Conservation (phyloP, 92 coral and sea anemone genomes). For the Palythoa grandiflora region DNA sequence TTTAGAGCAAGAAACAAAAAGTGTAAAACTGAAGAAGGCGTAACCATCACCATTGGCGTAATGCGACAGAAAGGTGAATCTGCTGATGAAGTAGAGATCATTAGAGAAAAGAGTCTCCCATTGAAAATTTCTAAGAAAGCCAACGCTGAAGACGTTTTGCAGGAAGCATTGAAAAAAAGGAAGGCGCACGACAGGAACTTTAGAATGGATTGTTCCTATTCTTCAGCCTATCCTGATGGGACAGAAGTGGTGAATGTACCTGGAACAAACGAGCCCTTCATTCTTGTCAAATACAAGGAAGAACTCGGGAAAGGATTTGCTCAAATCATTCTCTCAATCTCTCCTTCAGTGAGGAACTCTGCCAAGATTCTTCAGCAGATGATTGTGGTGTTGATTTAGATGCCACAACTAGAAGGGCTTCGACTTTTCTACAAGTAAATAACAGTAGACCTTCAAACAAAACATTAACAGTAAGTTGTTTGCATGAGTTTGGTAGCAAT, state of each 20-base stretch:
- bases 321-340: constrained; percentile 32
- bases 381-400: constrained; percentile 30
- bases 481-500: too few relatives aligned
- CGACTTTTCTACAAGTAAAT: too few relatives aligned
- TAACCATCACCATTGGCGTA: not conserved
- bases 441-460: too few relatives aligned
- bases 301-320: too few relatives aligned
- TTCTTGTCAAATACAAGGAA: too few relatives aligned
- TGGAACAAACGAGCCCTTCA: too few relatives aligned
- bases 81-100: not conserved
- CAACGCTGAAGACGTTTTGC: not conserved
- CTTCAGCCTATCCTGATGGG: too few relatives aligned
- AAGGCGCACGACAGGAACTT: not conserved
- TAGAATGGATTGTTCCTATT: too few relatives aligned
- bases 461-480: too few relatives aligned
- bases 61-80: not conserved
- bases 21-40: constrained; percentile 6
- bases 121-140: not conserved
- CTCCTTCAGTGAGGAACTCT: constrained; percentile 2
- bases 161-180: not conserved
- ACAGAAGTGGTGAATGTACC: too few relatives aligned
- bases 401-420: too few relatives aligned
- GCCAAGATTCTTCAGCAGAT: not conserved
- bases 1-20: constrained; percentile 2
- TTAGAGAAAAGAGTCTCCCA: not conserved